These are phyloP conservation scores for Burhinus oedicnemus DNA, from an alignment of 2,113 vertebrate species.

Conservation along the genomic window DNA sequence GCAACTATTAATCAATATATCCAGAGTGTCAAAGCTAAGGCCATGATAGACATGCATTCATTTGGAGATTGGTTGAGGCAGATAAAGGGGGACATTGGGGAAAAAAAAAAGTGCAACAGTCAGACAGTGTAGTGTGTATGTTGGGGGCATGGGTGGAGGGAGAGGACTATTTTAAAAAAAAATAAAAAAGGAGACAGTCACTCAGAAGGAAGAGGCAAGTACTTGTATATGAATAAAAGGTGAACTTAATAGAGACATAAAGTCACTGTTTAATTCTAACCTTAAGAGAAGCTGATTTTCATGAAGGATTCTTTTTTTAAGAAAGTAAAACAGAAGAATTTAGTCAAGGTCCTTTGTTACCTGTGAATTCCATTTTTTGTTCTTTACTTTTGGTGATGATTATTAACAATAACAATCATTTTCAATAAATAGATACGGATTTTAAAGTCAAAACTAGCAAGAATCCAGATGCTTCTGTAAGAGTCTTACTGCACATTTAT, in stretches of 20 bases:
- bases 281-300: not conserved
- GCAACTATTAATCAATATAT: constrained; percentile 99
- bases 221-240: not conserved
- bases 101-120: constrained; percentile 30
- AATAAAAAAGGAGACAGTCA: not conserved
- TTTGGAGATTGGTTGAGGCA: constrained; percentile 88
- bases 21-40: constrained; percentile 89
- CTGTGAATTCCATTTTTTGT: not conserved
- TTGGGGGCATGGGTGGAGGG: not conserved
- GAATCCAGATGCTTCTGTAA: not conserved
- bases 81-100: constrained; percentile 67
- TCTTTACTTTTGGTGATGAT: not conserved
- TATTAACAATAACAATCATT: not conserved
- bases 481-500: not conserved
- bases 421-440: not conserved
- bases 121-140: constrained; percentile 1
- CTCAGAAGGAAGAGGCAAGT: not conserved
- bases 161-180: not conserved
- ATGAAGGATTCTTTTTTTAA: not conserved
- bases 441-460: not conserved
- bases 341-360: not conserved
- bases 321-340: not conserved
- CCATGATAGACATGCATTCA: constrained; percentile 85
- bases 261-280: not conserved
- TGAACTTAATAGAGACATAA: not conserved